Conservation (phyloP, 2,797 vertebrate genomes). For the Leucoraja ocellata region DNA sequence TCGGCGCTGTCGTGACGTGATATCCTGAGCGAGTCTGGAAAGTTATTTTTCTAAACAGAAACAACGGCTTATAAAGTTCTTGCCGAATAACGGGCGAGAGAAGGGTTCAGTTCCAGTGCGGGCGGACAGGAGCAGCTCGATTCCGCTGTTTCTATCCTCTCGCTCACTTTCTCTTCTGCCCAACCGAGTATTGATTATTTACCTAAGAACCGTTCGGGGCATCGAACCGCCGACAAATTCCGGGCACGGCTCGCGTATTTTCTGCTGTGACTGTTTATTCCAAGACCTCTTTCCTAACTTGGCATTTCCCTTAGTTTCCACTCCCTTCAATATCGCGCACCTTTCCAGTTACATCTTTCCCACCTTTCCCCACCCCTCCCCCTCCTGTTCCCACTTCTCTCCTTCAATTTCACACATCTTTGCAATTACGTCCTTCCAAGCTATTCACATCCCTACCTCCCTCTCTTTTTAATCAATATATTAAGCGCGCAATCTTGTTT, state of each 20-base stretch:
- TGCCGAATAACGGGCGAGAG: not conserved
- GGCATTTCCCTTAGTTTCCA: too few relatives aligned
- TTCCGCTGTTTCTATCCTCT: not conserved
- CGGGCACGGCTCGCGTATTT: not conserved
- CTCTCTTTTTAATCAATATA: not conserved
- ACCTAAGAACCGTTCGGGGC: not conserved
- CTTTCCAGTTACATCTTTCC: too few relatives aligned
- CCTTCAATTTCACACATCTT: not conserved
- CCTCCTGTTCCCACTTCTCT: not conserved
- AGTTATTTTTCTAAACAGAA: not conserved
- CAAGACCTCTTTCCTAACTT: not conserved
- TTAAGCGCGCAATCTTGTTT: not conserved
- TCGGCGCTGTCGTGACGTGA: conserved; percentile 4
- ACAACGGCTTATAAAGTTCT: not conserved
- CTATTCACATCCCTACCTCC: not conserved
- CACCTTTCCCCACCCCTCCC: not conserved
- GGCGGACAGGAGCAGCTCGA: not conserved
- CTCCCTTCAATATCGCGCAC: too few relatives aligned
- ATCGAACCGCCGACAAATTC: not conserved
- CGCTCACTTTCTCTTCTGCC: not conserved
- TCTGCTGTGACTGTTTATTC: too few relatives aligned
- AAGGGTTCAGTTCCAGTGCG: not conserved
- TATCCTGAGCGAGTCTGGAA: not conserved
- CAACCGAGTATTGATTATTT: not conserved
- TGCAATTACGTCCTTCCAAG: not conserved